Base-by-base conservation (phyloP, 2,888 invertebrate genomes). In the Xestia sexstrigata region DNA sequence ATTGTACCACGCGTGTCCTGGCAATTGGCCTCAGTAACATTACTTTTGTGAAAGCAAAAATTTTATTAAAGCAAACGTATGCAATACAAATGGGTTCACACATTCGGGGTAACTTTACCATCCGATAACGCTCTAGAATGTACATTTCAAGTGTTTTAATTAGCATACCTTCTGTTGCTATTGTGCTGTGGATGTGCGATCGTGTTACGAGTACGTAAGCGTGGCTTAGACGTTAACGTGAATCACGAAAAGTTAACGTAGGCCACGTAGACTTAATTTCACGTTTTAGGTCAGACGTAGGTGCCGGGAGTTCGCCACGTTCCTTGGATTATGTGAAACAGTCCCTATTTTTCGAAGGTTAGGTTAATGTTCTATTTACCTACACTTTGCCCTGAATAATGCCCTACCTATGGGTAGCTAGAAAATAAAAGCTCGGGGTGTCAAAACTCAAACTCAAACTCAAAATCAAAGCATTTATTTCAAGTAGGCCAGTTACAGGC, bases 121-220 rank as follows among this genome's bases (percentile, higher is more conserved):
- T 45, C 23, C 7, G 55, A 26, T 69, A 58, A 66, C 23, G n/a
- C 26, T 65, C n/a, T 45, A n/a, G 42, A 76, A 63, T 73, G 68
- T 69, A 52, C 45, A 49, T 65, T 69, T 63, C 58, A 68, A 65
- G 65, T 45, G 42, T 49, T 62, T 49, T 42, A 47, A 69, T 76
- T 82, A 76, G 63, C 83, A 77, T 76, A 77, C 69, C 26, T 65
- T 49, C 49, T 55, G 77, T 81, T 45, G 52, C 35, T 35, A 58
- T 66, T 77, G 26, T 30, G 11, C 69, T 52, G 26, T 26, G 26
- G 68, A 69, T 82, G 52, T 35, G 63, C 42, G 26, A 65, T 45
- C 49, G 69, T 58, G 68, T 17, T 73, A n/a, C 73, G 26, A 39
- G 6, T 65, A 58, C n/a, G 11, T 15, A 26, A 65, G 47, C 30